Evolutionary conservation across 2,888 invertebrate species (phyloP).

Genomic region (Muscina levida): DNA sequence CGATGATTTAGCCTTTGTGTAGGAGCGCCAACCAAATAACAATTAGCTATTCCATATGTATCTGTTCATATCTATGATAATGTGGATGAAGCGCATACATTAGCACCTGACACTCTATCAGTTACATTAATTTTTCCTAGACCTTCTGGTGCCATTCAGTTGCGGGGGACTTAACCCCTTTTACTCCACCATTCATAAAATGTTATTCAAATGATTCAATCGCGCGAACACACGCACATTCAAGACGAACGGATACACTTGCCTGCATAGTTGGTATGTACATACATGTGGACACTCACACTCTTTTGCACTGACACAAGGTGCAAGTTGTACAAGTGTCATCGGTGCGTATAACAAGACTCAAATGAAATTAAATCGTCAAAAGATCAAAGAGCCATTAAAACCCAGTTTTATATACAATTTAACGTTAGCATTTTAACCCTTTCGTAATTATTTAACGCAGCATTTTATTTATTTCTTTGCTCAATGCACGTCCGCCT

Average conservation of each 20-base stretch:
- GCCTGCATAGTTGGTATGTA: too few relatives aligned
- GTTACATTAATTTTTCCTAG: slow-evolving; percentile 56
- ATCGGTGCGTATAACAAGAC: slow-evolving; percentile 54
- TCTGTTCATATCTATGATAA: slow-evolving; percentile 62
- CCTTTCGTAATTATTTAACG: slow-evolving; percentile 52
- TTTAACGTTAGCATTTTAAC: slow-evolving; percentile 60
- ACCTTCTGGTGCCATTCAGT: slow-evolving; percentile 31
- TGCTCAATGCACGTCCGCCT: background rate
- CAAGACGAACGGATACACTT: too few relatives aligned
- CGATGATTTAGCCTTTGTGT: too few relatives aligned
- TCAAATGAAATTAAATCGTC: slow-evolving; percentile 57
- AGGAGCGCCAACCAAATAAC: too few relatives aligned
- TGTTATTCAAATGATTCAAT: slow-evolving; percentile 28
- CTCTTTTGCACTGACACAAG: slow-evolving; percentile 30
- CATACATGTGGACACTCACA: background rate
- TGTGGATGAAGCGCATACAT: slow-evolving; percentile 63
- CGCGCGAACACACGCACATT: slow-evolving; percentile 10
- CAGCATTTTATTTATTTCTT: slow-evolving; percentile 48
- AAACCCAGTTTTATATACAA: slow-evolving; percentile 54
- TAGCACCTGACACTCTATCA: slow-evolving; percentile 68
- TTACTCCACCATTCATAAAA: slow-evolving; percentile 39
- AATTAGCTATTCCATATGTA: too few relatives aligned
- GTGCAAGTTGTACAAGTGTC: slow-evolving; percentile 54
- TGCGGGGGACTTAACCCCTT: slow-evolving; percentile 42
- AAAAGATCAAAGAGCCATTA: slow-evolving; percentile 54